Evolutionary conservation across 2,797 vertebrate genomes (phyloP).

Genomic region (Syngnathus acus): DNA sequence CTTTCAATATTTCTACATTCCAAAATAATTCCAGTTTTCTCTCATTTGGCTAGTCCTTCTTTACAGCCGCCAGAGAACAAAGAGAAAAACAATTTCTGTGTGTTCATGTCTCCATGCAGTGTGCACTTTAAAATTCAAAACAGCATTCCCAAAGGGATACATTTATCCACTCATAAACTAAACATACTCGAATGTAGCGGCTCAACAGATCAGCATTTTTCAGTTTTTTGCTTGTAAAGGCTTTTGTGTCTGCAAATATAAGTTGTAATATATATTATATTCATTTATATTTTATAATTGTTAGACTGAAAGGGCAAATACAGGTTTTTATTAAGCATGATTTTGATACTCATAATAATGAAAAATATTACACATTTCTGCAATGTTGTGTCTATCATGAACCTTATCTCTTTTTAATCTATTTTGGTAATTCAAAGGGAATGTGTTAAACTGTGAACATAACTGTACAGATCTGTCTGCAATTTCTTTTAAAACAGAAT

Average conservation of each 20-base stretch:
- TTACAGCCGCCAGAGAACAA: slow-evolving; percentile 44
- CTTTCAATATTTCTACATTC: slow-evolving; percentile 21
- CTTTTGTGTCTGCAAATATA: slow-evolving; percentile 79
- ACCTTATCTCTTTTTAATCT: slow-evolving; percentile 73
- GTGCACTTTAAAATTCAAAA: slow-evolving; percentile 60
- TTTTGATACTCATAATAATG: slow-evolving; percentile 65
- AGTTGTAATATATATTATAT: slow-evolving; percentile 63
- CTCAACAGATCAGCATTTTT: slow-evolving; percentile 49
- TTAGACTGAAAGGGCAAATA: slow-evolving; percentile 80
- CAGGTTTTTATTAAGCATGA: slow-evolving; percentile 80
- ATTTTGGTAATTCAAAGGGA: slow-evolving; percentile 80
- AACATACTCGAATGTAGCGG: slow-evolving; percentile 44
- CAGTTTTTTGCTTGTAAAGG: slow-evolving; percentile 44
- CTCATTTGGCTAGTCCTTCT: not conserved
- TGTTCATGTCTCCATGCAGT: slow-evolving; percentile 44
- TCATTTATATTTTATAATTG: slow-evolving; percentile 50
- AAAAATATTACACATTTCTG: slow-evolving; percentile 75
- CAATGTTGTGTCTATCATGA: slow-evolving; percentile 81
- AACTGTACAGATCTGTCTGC: slow-evolving; percentile 79
- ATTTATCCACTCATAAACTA: slow-evolving; percentile 20
- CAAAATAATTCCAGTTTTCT: slow-evolving; percentile 8
- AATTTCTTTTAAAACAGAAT: slow-evolving; percentile 70
- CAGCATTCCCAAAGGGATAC: slow-evolving; percentile 42
- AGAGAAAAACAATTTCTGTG: slow-evolving; percentile 24
- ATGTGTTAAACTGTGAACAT: slow-evolving; percentile 94